A percentile compares a stretch with the other conserved stretches of the same genome.
Conservation (phyloP, 2,888 invertebrate genomes). For the Chaetoderma sp. region DNA sequence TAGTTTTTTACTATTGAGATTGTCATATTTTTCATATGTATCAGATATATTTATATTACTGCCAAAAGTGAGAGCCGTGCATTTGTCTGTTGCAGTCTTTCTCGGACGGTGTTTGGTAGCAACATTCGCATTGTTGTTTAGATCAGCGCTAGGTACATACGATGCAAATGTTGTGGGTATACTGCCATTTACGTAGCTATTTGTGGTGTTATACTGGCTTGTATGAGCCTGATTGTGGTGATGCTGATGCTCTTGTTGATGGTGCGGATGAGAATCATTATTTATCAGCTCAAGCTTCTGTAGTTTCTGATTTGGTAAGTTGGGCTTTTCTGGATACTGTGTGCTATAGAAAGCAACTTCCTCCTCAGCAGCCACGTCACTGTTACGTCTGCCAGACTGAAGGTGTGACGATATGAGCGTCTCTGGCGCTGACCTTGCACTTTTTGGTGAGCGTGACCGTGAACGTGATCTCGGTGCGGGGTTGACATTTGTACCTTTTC, state of each 20-base stretch:
- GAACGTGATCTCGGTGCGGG: neutral
- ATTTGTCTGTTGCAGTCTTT: constrained; percentile 24
- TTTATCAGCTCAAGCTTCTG: too few species aligned
- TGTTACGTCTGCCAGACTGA: neutral
- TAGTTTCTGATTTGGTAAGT: too few species aligned
- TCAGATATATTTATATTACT: constrained; percentile 49
- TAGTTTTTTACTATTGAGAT: too few species aligned
- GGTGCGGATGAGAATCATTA: too few species aligned
- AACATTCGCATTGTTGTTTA: constrained; percentile 42
- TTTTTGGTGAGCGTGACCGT: neutral
- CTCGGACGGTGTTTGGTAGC: neutral
- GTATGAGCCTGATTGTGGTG: too few species aligned
- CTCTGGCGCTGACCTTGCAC: neutral
- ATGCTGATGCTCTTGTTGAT: too few species aligned
- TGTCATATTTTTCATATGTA: too few species aligned
- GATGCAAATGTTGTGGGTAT: neutral
- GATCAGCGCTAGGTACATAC: constrained; percentile 27
- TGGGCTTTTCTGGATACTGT: too few species aligned
- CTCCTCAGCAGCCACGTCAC: constrained; percentile 1
- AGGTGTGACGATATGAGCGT: neutral
- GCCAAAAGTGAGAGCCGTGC: constrained; percentile 42
- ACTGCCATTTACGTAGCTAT: neutral
- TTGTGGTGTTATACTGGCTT: too few species aligned
- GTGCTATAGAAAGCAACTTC: constrained; percentile 5
- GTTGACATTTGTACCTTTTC: neutral